Evolutionary conservation across 1,140 invertebrate genomes (phyloP), one percentile per base, ranked within the genome.

Genomic region (Habropoda laboriosa): DNA sequence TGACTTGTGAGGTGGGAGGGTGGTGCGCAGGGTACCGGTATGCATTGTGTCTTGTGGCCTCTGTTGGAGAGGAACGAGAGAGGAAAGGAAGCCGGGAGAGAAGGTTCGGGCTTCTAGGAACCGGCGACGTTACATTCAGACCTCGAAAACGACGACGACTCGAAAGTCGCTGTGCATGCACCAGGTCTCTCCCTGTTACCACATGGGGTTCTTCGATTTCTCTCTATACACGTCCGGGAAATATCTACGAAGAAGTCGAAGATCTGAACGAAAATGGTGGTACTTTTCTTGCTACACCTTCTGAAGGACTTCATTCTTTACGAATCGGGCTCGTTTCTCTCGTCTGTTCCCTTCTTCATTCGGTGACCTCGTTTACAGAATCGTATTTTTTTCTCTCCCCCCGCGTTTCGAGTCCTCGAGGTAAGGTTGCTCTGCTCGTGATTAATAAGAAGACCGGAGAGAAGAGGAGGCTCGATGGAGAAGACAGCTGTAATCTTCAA

Each of bases 91-190:
- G 67, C 61, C 75, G 74, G n/a, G 51, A 49, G 45, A 64, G 70
- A 88, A 83, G 87, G 64, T 53, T 63, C 45, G 30, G 27, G 55
- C 60, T 88, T 88, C 87, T 86, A 85, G 77, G 83, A 89, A 89
- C 75, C 73, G n/a, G 53, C 74, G 74, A 80, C 57, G 77, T 86
- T 86, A 81, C 77, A 75, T 85, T 85, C 80, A 60, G 63, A 76
- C 83, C n/a, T 85, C 58, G 81, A 76, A 85, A n/a, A n/a, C n/a
- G n/a, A 85, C 71, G 71, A 72, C 66, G 55, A 58, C 58, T 60
- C 38, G 53, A 45, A 6, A 55, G 13, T 63, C 66, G 71, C 61
- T 82, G 71, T 74, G 79, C 73, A 45, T 70, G n/a, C n/a, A n/a
- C n/a, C n/a, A n/a, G n/a, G n/a, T 38, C 55, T 18, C 32, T 53